These are phyloP conservation scores for Misgurnus anguillicaudatus DNA, from an alignment of 2,113 vertebrate species.

Conservation along the genomic window DNA sequence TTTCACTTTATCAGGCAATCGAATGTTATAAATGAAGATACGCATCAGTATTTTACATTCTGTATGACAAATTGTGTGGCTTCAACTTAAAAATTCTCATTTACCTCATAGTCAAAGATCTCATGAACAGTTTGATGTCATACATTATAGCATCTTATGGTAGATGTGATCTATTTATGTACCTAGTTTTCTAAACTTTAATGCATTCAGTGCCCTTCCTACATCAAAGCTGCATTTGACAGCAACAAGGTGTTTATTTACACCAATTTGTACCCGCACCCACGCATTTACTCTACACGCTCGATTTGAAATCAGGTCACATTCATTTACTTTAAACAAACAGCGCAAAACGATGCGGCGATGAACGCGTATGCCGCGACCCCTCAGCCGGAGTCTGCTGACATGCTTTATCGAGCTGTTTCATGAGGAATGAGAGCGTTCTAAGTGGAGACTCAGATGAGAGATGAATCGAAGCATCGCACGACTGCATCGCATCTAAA, in stretches of 20 bases:
- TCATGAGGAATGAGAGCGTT: slow-evolving; percentile 19
- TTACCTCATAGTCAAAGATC: neutral
- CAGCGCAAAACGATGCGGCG: neutral
- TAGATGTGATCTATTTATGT: neutral
- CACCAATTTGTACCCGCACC: neutral
- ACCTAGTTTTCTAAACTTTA: neutral
- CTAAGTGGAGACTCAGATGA: neutral
- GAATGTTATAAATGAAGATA: too few species aligned
- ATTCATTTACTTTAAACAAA: slow-evolving; percentile 18
- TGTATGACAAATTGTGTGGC: too few species aligned
- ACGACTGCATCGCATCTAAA: slow-evolving; percentile 32
- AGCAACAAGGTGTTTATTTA: slow-evolving; percentile 3
- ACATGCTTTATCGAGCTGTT: slow-evolving; percentile 34
- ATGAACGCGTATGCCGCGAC: neutral
- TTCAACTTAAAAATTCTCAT: too few species aligned
- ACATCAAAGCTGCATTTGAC: slow-evolving; percentile 7
- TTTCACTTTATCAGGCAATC: too few species aligned
- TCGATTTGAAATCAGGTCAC: slow-evolving; percentile 9
- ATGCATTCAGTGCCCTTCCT: neutral
- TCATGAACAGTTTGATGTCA: neutral
- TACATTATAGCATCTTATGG: neutral
- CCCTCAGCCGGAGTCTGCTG: slow-evolving; percentile 14
- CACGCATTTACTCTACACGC: neutral
- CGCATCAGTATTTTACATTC: too few species aligned
- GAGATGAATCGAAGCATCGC: slow-evolving; percentile 18